phyloP scores from a whole-genome alignment of 2,797 vertebrate genomes.

The Psittacula echo region DNA sequence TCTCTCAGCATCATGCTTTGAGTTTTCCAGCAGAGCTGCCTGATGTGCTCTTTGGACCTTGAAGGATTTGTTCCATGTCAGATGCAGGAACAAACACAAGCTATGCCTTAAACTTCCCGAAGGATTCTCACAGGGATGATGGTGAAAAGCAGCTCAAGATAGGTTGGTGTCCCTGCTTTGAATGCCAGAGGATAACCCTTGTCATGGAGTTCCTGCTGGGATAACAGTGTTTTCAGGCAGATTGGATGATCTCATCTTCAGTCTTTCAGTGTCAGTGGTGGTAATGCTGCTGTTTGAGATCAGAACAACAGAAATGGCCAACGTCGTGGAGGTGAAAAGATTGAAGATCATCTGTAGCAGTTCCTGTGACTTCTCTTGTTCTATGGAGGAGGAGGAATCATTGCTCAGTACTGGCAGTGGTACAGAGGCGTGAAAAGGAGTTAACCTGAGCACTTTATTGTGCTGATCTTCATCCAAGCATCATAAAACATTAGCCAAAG shows the following conservation, averaged over 20 bases:
- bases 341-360: not conserved
- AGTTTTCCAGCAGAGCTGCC: not conserved
- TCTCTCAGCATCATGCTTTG: not conserved
- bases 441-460: not conserved
- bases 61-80: slow-evolving; percentile 18
- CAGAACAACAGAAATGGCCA: not conserved
- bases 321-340: not conserved
- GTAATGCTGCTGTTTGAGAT: not conserved
- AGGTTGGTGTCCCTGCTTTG: not conserved
- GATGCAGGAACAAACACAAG: not conserved
- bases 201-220: not conserved
- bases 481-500: not conserved
- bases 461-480: not conserved
- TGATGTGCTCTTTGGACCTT: slow-evolving; percentile 18
- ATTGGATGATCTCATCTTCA: not conserved
- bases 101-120: not conserved
- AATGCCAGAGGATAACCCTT: not conserved
- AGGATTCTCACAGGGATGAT: not conserved
- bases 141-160: not conserved
- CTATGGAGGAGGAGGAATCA: not conserved
- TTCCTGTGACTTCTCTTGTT: not conserved
- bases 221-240: fast-evolving
- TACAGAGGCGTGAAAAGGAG: not conserved
- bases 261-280: too few relatives aligned
- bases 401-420: fast-evolving